These are phyloP conservation scores for Drosophila pachea DNA, from an alignment of 1,140 invertebrate genomes.

Conservation along the genomic window DNA sequence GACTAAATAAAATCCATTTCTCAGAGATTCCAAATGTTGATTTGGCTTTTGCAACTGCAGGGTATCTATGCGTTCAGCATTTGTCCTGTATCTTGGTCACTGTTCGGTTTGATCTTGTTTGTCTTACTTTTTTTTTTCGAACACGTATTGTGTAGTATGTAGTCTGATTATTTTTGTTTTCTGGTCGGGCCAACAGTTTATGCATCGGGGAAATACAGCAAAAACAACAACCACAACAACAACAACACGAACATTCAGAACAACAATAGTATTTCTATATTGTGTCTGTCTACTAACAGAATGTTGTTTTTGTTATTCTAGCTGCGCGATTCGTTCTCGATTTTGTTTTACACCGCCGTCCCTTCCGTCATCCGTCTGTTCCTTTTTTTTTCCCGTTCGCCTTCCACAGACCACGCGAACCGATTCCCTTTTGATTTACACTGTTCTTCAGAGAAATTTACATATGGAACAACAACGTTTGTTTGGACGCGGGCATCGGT, in stretches of 20 bases:
- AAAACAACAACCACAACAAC: conserved; percentile 48
- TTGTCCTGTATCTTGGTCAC: background rate
- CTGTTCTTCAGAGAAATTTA: conserved; percentile 54
- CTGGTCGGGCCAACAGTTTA: conserved; percentile 49
- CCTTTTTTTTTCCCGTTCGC: conserved; percentile 28
- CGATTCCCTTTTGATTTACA: conserved; percentile 62
- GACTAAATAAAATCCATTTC: background rate
- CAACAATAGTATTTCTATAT: conserved; percentile 35
- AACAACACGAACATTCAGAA: conserved; percentile 25
- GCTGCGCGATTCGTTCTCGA: conserved; percentile 61
- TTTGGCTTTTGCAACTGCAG: background rate
- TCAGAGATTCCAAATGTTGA: no score
- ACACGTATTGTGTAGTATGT: conserved; percentile 47
- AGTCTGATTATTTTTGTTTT: conserved; percentile 66
- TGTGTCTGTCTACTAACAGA: conserved; percentile 29
- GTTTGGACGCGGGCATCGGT: conserved; percentile 23
- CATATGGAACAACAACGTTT: conserved; percentile 48
- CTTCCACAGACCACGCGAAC: no score
- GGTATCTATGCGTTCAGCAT: background rate
- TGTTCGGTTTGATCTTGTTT: conserved; percentile 33
- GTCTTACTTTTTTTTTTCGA: conserved; percentile 32
- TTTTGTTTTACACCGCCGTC: conserved; percentile 38
- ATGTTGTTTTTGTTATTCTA: conserved; percentile 62
- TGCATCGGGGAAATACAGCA: conserved; percentile 65
- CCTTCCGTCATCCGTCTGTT: conserved; percentile 7